Evolutionary conservation across 1,140 invertebrate species (phyloP), one percentile per base, ranked within the genome.

Genomic region (Asbolus verrucosus): DNA sequence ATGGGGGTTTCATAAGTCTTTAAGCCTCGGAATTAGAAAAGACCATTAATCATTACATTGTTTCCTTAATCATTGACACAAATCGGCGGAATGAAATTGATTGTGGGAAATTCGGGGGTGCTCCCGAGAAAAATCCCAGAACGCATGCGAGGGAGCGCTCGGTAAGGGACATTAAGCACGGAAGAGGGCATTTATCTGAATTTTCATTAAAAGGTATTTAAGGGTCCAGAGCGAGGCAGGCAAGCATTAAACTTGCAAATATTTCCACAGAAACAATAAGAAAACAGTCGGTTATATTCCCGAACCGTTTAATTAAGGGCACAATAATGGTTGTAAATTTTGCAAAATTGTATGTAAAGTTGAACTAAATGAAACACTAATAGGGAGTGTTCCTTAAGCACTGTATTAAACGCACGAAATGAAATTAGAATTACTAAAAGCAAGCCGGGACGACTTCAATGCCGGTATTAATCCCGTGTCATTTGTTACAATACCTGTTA

Each of bases 241-340:
- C 36, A 9, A 1, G 46, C 46, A 65, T 65, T 65, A 46, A 43
- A 46, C 21, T 46, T 46, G 36, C 38, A 33, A 46, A 65, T 65
- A 46, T 65, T 46, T 30, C 39, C 5, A 24, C 38, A 46, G 43
- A 30, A 46, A 43, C 43, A 65, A 46, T 41, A 65, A 65, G 63
- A 54, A 54, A 54, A 27, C 63, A 65, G 39, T 65, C 36, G 36
- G 33, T 24, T 65, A 50, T 50, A 16, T 18, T 39, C 39, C 21
- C 30, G 39, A 65, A 46, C 39, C 21, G 43, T 65, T 65, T 65
- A 65, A 65, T 65, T 65, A 65, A 65, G 63, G 46, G 24, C 43
- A 46, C 63, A 65, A 46, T 43, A 46, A 65, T 65, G 43, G 43
- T 39, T 65, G 63, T 65, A 65, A 65, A 65, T 65, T 65, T 65